A percentile compares a stretch with the other conserved stretches of the same genome.
Conservation (phyloP, 2,113 vertebrate species). For the Oncorhynchus keta region DNA sequence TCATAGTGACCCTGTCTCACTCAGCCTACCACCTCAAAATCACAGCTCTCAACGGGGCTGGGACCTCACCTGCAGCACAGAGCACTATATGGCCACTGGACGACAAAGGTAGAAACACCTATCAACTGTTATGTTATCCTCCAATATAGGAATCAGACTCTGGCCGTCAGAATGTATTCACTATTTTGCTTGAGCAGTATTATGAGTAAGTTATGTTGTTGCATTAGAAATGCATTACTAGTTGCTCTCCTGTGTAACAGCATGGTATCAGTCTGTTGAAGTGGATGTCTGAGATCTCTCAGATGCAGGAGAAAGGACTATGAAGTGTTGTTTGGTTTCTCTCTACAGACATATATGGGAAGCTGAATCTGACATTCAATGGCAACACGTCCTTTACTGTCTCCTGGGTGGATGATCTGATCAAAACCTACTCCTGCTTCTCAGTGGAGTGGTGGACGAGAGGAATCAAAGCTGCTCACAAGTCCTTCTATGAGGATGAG, state of each 20-base stretch:
- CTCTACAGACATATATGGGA: constrained; percentile 28
- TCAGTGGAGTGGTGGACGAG: constrained; percentile 63
- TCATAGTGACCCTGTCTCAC: constrained; percentile 64
- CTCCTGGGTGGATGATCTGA: constrained; percentile 46
- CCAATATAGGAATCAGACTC: too few species aligned
- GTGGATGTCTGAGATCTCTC: not conserved
- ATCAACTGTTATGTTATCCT: too few species aligned
- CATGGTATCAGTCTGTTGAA: not conserved
- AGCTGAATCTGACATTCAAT: constrained; percentile 54
- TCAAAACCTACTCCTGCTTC: constrained; percentile 56
- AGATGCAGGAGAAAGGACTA: not conserved
- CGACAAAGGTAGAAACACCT: not conserved
- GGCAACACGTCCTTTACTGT: constrained; percentile 45
- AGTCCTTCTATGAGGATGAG: constrained; percentile 38
- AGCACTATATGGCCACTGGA: constrained; percentile 15
- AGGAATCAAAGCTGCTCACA: not conserved
- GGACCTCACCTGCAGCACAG: constrained; percentile 51
- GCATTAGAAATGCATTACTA: too few species aligned
- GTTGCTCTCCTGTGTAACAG: too few species aligned
- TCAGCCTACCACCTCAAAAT: constrained; percentile 63
- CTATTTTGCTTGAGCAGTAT: too few species aligned
- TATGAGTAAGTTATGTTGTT: too few species aligned
- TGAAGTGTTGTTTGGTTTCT: not conserved
- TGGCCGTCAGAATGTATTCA: too few species aligned
- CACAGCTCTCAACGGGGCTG: constrained; percentile 54